Conservation (phyloP, 2,113 vertebrate species). For the Mus musculus region DNA sequence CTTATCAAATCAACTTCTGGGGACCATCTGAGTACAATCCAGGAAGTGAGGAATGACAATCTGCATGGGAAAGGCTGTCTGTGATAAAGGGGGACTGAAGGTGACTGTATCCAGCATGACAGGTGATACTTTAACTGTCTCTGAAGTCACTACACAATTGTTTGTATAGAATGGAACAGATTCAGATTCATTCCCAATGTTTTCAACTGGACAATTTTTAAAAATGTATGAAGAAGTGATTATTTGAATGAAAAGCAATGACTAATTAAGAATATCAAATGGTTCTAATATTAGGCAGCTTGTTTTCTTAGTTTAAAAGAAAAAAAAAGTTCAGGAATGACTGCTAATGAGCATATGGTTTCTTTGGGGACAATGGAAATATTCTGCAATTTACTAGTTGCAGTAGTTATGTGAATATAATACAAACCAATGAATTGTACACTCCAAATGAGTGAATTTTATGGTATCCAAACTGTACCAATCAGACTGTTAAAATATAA, state of each 20-base stretch:
- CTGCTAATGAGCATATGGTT: constrained; percentile 13
- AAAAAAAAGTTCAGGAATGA: not conserved
- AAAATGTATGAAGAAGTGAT: constrained; percentile 52
- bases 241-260: constrained; percentile 53
- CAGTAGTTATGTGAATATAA: constrained; percentile 12
- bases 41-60: not conserved
- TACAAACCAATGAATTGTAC: not conserved
- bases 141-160: constrained; percentile 34
- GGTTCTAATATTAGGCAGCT: constrained; percentile 18
- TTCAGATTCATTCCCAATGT: not conserved
- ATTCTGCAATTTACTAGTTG: not conserved
- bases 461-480: not conserved
- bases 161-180: not conserved
- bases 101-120: not conserved
- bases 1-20: constrained; percentile 48
- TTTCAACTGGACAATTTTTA: constrained; percentile 50
- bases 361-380: constrained; percentile 1
- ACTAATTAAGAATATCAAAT: constrained; percentile 47
- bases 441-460: not conserved
- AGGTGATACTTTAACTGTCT: constrained; percentile 14
- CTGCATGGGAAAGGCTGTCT: not conserved
- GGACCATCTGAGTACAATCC: constrained; percentile 38
- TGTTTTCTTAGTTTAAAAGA: constrained; percentile 31
- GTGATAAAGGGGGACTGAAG: not conserved
- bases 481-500: constrained; percentile 36